Base-by-base conservation (phyloP, 2,797 vertebrate genomes). In the Echiichthys vipera region DNA sequence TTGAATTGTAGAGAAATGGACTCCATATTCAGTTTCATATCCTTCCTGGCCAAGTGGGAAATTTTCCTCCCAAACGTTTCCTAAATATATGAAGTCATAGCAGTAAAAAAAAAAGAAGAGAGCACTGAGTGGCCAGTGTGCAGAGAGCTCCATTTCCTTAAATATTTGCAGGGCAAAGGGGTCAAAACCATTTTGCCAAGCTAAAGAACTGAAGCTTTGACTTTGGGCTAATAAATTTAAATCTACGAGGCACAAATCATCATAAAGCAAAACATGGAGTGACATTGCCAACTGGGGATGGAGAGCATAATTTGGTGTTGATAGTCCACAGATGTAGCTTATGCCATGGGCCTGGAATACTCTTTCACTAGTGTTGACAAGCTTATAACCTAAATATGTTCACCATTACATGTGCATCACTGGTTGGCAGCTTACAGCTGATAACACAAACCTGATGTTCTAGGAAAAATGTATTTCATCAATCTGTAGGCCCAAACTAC, bases 11-110 rank as follows among this genome's bases (percentile, higher is more conserved):
- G 83, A 89, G 77, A 87, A 86, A 92, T 80, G 34, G 59, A 84
- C 85, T 85, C 72, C 89, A 80, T 92, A 90, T 91, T 87, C 70
- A 73, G 61, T 92, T 93, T 93, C 90, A 92, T 78, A 74, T 90
- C 78, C 90, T 91, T 91, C 84, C 88, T 84, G 75, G 62, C 77
- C 83, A 86, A 84, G 84, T 65, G 85, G 78, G 80, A 78, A 88
- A 77, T 84, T 90, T 91, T 87, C 83, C 87, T 85, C 71, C 43
- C 59, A 76, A 83, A 78, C 12, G 49, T 78, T 90, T 84, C 80
- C 86, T 77, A 90, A 90, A 92, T 79, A 86, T 73, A 90, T 89
- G 84, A 91, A 91, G 90, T 92, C 86, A 92, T 71, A 56, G 54
- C 14, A 18, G 37, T 75, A 76, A 86, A 76, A 88, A 82, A 81